Percentiles rank a stretch among this genome's conserved stretches.
Conservation (phyloP, 53 echinoderm and acorn worm species). For the Stichopus horrens region DNA sequence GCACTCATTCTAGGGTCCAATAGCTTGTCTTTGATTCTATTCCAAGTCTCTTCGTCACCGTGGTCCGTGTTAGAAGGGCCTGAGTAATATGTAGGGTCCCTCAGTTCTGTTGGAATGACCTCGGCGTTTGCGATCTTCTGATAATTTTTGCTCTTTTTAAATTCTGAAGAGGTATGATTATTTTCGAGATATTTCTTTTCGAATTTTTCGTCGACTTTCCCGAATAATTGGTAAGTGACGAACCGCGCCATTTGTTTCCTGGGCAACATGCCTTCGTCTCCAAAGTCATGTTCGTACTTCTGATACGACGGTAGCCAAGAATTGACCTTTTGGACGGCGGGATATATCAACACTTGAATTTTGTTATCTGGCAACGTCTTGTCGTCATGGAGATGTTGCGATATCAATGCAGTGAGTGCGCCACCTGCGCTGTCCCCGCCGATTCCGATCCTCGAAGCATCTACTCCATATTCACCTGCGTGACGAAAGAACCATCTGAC, state of each 20-base stretch:
- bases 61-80: constrained; percentile 23
- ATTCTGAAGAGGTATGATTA: constrained; percentile 61
- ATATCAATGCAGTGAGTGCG: constrained; percentile 55
- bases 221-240: constrained; percentile 13
- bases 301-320: constrained; percentile 55
- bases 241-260: neutral
- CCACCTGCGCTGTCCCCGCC: constrained; percentile 86
- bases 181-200: constrained; percentile 34
- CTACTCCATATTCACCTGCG: constrained; percentile 64
- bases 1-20: constrained; percentile 19
- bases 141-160: constrained; percentile 36
- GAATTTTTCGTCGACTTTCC: constrained; percentile 19
- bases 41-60: constrained; percentile 31
- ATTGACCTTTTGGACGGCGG: constrained; percentile 65
- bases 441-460: constrained; percentile 58
- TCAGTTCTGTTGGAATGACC: neutral
- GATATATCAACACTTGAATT: constrained; percentile 71
- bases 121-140: neutral
- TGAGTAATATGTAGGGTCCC: constrained; percentile 21
- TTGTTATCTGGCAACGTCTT: constrained; percentile 54
- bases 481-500: constrained; percentile 75
- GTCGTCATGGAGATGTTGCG: constrained; percentile 72
- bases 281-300: constrained; percentile 17
- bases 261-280: constrained; percentile 30
- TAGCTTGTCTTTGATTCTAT: constrained; percentile 2